A percentile compares a stretch with the other conserved stretches of the same genome.
Conservation (phyloP, 2,113 vertebrate genomes). For the Crotophaga sulcirostris region DNA sequence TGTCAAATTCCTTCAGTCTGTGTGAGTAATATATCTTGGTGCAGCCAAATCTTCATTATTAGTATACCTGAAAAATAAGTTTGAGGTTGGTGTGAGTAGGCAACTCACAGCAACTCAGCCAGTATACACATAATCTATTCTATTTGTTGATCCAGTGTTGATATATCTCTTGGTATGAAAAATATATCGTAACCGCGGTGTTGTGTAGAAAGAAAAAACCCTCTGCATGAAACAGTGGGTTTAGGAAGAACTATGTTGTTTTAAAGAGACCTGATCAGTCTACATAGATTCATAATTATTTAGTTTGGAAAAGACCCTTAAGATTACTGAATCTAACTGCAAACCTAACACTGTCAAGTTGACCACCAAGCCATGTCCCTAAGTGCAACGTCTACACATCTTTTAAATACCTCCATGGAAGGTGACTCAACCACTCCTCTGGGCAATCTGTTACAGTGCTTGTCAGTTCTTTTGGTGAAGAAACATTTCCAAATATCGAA, state of each 20-base stretch:
- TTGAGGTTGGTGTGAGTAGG: neutral
- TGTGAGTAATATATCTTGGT: neutral
- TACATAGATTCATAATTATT: neutral
- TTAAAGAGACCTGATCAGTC: neutral
- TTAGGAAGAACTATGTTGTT: neutral
- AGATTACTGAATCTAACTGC: accelerated
- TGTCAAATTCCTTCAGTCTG: neutral
- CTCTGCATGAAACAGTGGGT: neutral
- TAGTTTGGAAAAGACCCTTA: neutral
- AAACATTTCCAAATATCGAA: too few relatives aligned
- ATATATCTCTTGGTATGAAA: neutral
- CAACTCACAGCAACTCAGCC: neutral
- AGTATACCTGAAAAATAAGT: neutral
- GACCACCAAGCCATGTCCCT: neutral
- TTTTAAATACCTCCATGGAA: neutral
- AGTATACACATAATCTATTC: neutral
- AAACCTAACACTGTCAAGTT: neutral
- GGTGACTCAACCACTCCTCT: neutral
- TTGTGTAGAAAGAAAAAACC: neutral
- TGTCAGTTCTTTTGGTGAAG: neutral
- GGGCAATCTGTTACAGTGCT: neutral
- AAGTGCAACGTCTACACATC: too few relatives aligned
- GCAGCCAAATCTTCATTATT: neutral
- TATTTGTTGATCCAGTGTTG: neutral
- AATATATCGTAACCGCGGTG: neutral